Conservation (phyloP, 1,140 invertebrate genomes). For the Caenorhabditis briggsae region DNA sequence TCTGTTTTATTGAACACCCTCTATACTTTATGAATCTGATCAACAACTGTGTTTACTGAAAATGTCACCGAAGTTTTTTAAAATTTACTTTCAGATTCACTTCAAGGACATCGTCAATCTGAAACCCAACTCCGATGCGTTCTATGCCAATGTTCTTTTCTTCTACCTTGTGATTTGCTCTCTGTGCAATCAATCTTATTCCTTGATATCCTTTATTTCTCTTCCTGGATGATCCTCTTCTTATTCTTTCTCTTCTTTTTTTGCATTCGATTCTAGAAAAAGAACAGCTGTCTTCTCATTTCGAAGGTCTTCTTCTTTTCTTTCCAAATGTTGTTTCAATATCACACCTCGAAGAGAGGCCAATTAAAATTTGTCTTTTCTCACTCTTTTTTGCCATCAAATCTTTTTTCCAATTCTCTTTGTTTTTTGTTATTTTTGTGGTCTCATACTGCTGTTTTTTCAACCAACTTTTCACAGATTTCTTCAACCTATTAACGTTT, state of each 20-base stretch:
- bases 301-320: background rate
- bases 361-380: slow-evolving; percentile 21
- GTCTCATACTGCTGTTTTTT: background rate
- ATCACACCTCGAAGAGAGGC: slow-evolving; percentile 16
- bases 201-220: slow-evolving; percentile 1
- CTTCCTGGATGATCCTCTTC: background rate
- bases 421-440: slow-evolving; percentile 1
- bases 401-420: background rate
- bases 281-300: slow-evolving; percentile 37
- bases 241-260: background rate
- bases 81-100: too few species aligned
- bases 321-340: slow-evolving; percentile 41
- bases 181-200: slow-evolving; percentile 49
- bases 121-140: too few species aligned
- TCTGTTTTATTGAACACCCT: background rate
- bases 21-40: too few species aligned
- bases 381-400: background rate
- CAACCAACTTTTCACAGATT: background rate
- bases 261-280: slow-evolving; percentile 28
- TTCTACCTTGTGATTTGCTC: slow-evolving; percentile 38
- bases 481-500: background rate
- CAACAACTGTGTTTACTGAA: too few species aligned
- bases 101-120: too few species aligned
- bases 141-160: slow-evolving; percentile 9
- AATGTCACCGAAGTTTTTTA: too few species aligned